phyloP scores from a whole-genome alignment of 2,888 invertebrate species.

The Rhorus exstirpatorius region DNA sequence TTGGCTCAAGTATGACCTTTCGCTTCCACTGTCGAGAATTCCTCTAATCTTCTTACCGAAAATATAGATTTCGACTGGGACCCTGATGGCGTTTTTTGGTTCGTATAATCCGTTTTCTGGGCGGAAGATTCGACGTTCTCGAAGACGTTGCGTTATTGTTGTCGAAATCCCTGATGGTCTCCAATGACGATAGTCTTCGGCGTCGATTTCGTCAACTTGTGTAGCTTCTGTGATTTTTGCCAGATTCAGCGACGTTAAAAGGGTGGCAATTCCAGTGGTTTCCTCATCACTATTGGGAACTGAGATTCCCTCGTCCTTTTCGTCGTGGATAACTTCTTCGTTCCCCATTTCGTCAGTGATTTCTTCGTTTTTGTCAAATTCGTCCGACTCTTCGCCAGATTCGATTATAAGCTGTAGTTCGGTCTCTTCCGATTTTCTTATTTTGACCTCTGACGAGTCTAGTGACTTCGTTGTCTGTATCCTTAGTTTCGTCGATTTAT shows the following conservation, averaged over 20 bases:
- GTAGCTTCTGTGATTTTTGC: background rate
- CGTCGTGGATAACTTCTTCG: background rate
- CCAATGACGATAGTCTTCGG: slow-evolving; percentile 15
- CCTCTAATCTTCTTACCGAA: slow-evolving; percentile 4
- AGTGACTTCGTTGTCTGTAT: slow-evolving; percentile 6
- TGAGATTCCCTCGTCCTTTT: background rate
- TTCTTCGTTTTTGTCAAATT: background rate
- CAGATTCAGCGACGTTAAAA: slow-evolving; percentile 8
- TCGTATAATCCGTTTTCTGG: background rate
- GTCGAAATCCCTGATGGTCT: slow-evolving; percentile 3
- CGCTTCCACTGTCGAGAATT: slow-evolving; percentile 19
- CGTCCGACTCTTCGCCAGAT: slow-evolving; percentile 11
- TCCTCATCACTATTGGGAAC: slow-evolving; percentile 3
- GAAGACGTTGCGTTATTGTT: background rate
- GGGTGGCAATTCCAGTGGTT: background rate
- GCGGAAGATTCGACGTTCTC: slow-evolving; percentile 16
- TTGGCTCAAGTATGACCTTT: slow-evolving; percentile 22
- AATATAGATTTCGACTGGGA: slow-evolving; percentile 3
- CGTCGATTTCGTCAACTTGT: background rate
- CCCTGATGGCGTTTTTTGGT: background rate
- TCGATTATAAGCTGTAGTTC: background rate
- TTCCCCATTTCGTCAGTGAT: background rate
- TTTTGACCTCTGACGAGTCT: background rate
- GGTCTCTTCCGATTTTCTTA: too few relatives aligned
- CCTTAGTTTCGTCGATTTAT: background rate